Evolutionary conservation across 2,888 invertebrate genomes (phyloP), one percentile per base, ranked within the genome.

Genomic region (Plebejus melissa): DNA sequence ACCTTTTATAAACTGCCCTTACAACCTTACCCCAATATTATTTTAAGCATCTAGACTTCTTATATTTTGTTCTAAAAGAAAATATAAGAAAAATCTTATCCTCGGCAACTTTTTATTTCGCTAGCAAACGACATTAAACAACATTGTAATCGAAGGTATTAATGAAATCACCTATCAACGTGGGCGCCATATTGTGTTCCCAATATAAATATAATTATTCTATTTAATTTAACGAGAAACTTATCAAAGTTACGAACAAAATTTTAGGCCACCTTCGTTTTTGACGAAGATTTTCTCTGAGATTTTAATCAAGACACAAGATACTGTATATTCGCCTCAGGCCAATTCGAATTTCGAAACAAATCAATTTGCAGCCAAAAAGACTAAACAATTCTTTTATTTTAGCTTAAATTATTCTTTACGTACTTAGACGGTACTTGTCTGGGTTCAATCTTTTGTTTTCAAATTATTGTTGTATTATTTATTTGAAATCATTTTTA

Each of bases 231-330:
- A 32, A 65, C 32, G 32, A 32, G 11, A 32, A 65, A 65, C 32
- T 32, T 32, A 65, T 65, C 65, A 65, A 65, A 65, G 65, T 32
- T 54, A 54, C 16, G 16, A 54, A 54, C 50, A 13, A 16, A 13
- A 11, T 54, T 6, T 65, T 6, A 11, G 65, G 32, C 32, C 32
- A 32, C 65, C 32, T 65, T 36, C 11, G 13, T 65, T 32, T 65
- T 65, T 32, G 32, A 32, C 11, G 32, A 65, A 32, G 13, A 65
- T 36, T 65, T 65, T 13, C 60, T 50, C 28, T 72, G 16, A 72
- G 28, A 28, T 54, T 72, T 72, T 72, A 72, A 72, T 72, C 72
- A 22, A 50, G 54, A 54, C 72, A 71, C 71, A 28, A 32, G 13
- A 72, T 54, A 72, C 54, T 11, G 28, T 71, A 16, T 54, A 16